A percentile compares a stretch with the other conserved stretches of the same genome.
Evolutionary conservation across 1,140 invertebrate species (phyloP).

Genomic region (Drosophila tropicalis): DNA sequence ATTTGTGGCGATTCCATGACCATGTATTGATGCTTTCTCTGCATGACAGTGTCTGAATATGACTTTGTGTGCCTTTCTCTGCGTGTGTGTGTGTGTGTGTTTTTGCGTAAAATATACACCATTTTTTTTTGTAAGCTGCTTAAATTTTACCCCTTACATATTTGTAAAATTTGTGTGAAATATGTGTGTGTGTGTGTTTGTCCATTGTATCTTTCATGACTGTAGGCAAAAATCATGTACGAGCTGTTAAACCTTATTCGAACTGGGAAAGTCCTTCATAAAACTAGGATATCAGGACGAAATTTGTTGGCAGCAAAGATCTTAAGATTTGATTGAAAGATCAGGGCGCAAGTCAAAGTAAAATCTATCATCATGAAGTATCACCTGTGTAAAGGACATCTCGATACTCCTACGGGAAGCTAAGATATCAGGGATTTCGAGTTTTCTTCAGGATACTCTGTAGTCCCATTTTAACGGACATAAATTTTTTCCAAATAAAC

Average conservation of each 20-base stretch:
- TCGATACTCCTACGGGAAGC: no score
- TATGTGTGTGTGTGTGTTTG: slow-evolving; percentile 22
- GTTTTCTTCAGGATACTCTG: no score
- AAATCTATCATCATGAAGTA: no score
- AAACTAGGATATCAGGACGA: no score
- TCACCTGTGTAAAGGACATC: no score
- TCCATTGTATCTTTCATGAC: slow-evolving; percentile 36
- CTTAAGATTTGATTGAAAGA: no score
- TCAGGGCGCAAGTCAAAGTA: no score
- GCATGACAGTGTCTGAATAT: slow-evolving; percentile 24
- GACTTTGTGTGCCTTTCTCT: slow-evolving; percentile 24
- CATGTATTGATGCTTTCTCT: slow-evolving; percentile 42
- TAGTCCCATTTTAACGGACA: no score
- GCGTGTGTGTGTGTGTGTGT: slow-evolving; percentile 32
- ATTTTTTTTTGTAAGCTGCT: slow-evolving; percentile 61
- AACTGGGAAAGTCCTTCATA: no score
- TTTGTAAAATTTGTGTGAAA: neutral
- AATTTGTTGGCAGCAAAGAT: no score
- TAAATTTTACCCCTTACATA: slow-evolving; percentile 22
- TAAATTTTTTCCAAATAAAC: no score
- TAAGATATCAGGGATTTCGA: no score
- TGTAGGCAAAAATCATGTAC: slow-evolving; percentile 48
- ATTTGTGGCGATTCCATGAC: slow-evolving; percentile 62
- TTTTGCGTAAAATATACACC: slow-evolving; percentile 52
- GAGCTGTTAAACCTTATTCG: slow-evolving; percentile 41